These are phyloP conservation scores for Brachypterus glaber DNA, from an alignment of 2,888 invertebrate species.

Conservation along the genomic window DNA sequence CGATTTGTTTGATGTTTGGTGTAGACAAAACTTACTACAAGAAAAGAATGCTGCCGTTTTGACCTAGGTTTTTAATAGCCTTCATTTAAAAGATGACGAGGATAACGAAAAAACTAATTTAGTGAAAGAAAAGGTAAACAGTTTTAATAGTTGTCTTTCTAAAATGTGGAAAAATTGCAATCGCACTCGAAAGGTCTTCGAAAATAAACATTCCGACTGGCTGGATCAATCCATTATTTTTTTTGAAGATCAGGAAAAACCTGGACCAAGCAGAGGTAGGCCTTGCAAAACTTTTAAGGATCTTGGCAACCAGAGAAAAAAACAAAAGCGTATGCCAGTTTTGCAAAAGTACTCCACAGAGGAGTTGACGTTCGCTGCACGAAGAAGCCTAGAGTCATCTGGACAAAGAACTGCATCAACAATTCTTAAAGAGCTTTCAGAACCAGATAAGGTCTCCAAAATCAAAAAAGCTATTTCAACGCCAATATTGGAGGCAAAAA, in stretches of 20 bases:
- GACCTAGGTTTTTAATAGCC: slow-evolving; percentile 9
- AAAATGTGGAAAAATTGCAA: slow-evolving; percentile 12
- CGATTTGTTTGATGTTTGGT: slow-evolving; percentile 10
- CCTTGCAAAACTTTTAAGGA: slow-evolving; percentile 4
- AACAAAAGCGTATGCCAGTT: slow-evolving; percentile 8
- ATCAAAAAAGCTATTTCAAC: slow-evolving; percentile 5
- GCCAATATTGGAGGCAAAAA: slow-evolving; percentile 3
- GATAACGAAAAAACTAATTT: slow-evolving; percentile 1
- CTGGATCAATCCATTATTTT: slow-evolving; percentile 8
- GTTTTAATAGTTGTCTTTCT: slow-evolving; percentile 8
- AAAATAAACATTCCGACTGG: slow-evolving; percentile 10
- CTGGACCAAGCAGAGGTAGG: too few species aligned
- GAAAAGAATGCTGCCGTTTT: slow-evolving; percentile 10
- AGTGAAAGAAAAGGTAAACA: slow-evolving; percentile 6
- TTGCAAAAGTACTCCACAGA: slow-evolving; percentile 10
- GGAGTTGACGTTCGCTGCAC: slow-evolving; percentile 11
- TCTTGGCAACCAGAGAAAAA: slow-evolving; percentile 11
- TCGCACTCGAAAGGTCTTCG: slow-evolving; percentile 9
- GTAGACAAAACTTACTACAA: slow-evolving; percentile 2
- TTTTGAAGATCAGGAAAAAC: slow-evolving; percentile 4
- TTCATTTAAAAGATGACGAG: too few species aligned
- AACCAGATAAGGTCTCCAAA: slow-evolving; percentile 1
- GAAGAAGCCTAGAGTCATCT: slow-evolving; percentile 12
- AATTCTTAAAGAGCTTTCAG: too few species aligned
- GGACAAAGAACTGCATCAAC: slow-evolving; percentile 11